Conservation (phyloP, 1,140 invertebrate species). For the Prorops nasuta region DNA sequence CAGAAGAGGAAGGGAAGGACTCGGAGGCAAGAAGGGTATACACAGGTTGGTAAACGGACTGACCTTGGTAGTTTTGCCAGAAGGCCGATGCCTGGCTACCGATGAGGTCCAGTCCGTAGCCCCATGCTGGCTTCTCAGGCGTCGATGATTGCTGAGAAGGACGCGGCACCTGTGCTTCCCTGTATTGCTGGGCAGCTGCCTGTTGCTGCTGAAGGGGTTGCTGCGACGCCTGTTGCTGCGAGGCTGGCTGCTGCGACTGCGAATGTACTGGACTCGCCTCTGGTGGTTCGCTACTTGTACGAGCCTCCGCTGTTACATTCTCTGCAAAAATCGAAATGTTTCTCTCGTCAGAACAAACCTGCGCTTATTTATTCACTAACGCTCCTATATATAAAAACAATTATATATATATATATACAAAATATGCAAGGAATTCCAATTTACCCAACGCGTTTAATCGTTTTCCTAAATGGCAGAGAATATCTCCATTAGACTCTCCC, state of each 20-base stretch:
- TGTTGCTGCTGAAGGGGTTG: slow-evolving; percentile 40
- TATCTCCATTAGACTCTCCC: no score
- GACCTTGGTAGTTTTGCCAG: slow-evolving; percentile 87
- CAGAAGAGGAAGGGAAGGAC: no score
- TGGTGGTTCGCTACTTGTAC: slow-evolving; percentile 47
- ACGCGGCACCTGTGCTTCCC: slow-evolving; percentile 46
- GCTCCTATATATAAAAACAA: background rate
- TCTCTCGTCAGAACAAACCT: slow-evolving; percentile 1
- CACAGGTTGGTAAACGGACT: no score
- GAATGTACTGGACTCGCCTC: slow-evolving; percentile 58
- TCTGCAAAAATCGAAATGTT: slow-evolving; percentile 35
- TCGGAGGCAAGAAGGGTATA: no score
- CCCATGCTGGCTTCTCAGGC: slow-evolving; percentile 62
- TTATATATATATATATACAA: no score
- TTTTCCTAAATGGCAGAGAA: no score
- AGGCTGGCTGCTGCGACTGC: slow-evolving; percentile 34
- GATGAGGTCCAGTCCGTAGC: slow-evolving; percentile 71
- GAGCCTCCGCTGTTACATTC: slow-evolving; percentile 45
- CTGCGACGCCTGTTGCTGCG: slow-evolving; percentile 53
- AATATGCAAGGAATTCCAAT: no score
- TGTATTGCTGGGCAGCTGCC: slow-evolving; percentile 43
- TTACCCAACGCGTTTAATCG: no score
- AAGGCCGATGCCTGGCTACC: slow-evolving; percentile 77
- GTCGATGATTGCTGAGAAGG: slow-evolving; percentile 55
- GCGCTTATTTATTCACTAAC: slow-evolving; percentile 7